Evolutionary conservation across 2,888 invertebrate species (phyloP), one percentile per base, ranked within the genome.

Genomic region (Cephus spinipes): DNA sequence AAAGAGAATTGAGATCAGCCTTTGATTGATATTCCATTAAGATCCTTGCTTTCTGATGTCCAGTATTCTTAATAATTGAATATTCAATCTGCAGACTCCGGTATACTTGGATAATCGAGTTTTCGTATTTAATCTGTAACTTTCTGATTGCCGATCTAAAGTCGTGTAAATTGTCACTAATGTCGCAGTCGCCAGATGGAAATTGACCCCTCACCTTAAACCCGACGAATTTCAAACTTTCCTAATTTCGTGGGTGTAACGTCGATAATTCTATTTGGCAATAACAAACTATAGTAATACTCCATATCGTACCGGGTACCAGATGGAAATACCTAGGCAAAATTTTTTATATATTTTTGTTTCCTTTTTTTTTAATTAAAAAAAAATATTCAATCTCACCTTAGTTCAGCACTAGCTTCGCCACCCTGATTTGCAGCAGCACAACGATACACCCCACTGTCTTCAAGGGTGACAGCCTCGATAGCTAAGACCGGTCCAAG

Each of bases 401-500:
- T 93, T 77, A 95, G 88, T 87, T 96, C 95, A 11, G 95, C 94
- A 84, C 94, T 94, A 0, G 95, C 94, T 89, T 95, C 95, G 11
- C 95, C 95, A 11, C 95, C 95, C 71, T 94, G 93, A 91, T 95
- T 96, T 69, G 94, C 93, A 2, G 95, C 94, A 2, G 94, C 93
- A 89, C 95, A 96, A 80, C 95, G 93, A 90, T 95, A 96, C 73
- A 93, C 91, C 6, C 95, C 95, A 55, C 94, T 93, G 89, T 95
- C 95, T 87, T 95, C 95, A 30, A 94, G 92, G 1, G 95, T 95
- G 15, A 95, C 95, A 11, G 95, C 94, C 90, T 95, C 95, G 80
- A 95, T 94, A 12, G 95, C 95, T 74, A 95, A 89, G 35, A 95
- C 94, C 0, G 95, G 94, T 0, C 95, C 95, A 1, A 95, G 92